Evolutionary conservation across 1,140 invertebrate genomes (phyloP), one percentile per base, ranked within the genome.

Genomic region (Drosophila pachea): DNA sequence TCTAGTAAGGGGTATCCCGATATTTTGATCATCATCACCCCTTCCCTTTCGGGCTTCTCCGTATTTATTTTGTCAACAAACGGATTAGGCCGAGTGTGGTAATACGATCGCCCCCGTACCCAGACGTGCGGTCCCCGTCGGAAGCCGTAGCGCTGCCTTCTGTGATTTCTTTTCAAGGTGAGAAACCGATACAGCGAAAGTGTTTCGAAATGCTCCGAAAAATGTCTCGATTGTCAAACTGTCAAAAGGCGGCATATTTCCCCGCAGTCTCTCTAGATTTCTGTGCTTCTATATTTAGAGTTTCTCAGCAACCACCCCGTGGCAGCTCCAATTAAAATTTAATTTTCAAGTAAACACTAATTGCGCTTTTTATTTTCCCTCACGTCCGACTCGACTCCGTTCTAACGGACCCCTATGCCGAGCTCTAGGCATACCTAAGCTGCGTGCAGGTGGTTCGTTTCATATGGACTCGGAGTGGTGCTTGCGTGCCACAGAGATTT

Each of bases 61-160:
- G 45, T 76, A 68, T 81, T 81, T 81, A 79, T 81, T 81, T 77
- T 69, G 78, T 77, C 79, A 81, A 82, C 78, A 81, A 77, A 59
- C 70, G 78, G 78, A 81, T 81, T 82, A 82, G 75, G 55, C 78
- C 52, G 66, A 3, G 22, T 29, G 43, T 29, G 52, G 77, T 74
- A 77, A 81, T 68, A 52, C 55, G 78, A 81, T 77, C 66, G 55
- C 70, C 52, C 36, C 54, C 50, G 12, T 36, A 63, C 5, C 16
- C 42, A 54, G 33, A 31, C 65, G 33, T 47, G 49, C n/a, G 43
- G 53, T 36, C 38, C 31, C 7, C 58, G 2, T 67, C 49, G 76
- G 22, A 81, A 81, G 77, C 77, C 77, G 40, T 72, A 63, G 64
- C 50, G 61, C 45, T 81, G 69, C 45, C 43, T 68, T 52, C 38